Evolutionary conservation across 2,113 vertebrate species (phyloP), one percentile per base, ranked within the genome.

Genomic region (Poeciliopsis occidentalis): DNA sequence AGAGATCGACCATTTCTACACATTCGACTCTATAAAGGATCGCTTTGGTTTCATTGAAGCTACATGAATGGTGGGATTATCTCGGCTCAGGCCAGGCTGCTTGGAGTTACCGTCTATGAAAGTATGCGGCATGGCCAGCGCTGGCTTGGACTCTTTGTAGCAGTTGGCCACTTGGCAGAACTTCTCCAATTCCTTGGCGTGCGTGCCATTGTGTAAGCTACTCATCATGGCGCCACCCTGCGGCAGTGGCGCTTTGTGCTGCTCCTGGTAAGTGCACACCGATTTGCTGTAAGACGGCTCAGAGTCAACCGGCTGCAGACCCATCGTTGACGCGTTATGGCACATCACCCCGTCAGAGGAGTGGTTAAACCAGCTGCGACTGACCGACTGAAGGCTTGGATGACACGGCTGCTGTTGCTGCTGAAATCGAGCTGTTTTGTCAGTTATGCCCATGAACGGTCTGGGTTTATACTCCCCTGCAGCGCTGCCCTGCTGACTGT

Each of bases 11-110:
- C 1, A 27, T 64, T 75, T 71, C 80, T 92, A 99, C 37, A 99
- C 98, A 13, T 99, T 99, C 0, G 98, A 99, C 88, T 99, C 98
- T 79, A 99, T 96, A 93, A 98, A 99, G 0, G 98, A 98, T 73
- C 96, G 96, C 96, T 99, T 99, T 97, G 97, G 97, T 95, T 99
- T 99, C 64, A 96, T 92, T 1, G 95, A 85, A 4, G 94, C 80
- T 85, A 94, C 82, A 0, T 96, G 96, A 73, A 96, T 90, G 75
- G 94, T 88, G 31, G 94, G 95, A 81, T 93, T 82, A 30, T 98
- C 98, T 80, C 91, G 93, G 67, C 41, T 60, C n/a, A 90, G 64
- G 27, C 89, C 93, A 26, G 96, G 75, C 64, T 92, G 95, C 67
- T 95, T 95, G 41, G 95, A 41, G 61, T 91, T 88, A 26, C 87